Percentiles rank a stretch among this genome's conserved stretches.
Conservation (phyloP, 2,797 vertebrate species). For the Hyperoplus immaculatus region DNA sequence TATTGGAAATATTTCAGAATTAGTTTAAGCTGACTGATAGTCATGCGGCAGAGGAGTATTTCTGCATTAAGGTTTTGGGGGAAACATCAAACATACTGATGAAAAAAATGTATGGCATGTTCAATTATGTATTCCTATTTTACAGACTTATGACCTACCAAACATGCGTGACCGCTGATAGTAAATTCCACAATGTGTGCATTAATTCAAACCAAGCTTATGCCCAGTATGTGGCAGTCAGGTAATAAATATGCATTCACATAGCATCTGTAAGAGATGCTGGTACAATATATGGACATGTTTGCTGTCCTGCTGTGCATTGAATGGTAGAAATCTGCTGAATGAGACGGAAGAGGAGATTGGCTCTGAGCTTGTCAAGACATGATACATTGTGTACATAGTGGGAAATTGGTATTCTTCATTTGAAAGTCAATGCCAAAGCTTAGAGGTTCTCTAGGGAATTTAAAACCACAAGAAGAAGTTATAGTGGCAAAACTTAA, state of each 20-base stretch:
- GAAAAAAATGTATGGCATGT: constrained; percentile 38
- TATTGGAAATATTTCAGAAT: constrained; percentile 57
- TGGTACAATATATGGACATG: constrained; percentile 14
- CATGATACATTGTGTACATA: constrained; percentile 79
- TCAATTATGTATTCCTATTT: constrained; percentile 57
- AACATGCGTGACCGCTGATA: constrained; percentile 40
- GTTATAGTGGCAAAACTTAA: constrained; percentile 74
- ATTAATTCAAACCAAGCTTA: constrained; percentile 7
- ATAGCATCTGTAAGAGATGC: neutral
- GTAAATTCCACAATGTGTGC: constrained; percentile 35
- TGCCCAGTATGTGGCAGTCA: constrained; percentile 1
- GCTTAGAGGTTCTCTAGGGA: constrained; percentile 69
- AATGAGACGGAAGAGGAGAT: constrained; percentile 50
- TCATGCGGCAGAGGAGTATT: constrained; percentile 16
- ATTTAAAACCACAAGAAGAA: constrained; percentile 72
- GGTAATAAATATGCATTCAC: neutral
- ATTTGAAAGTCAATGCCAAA: constrained; percentile 85
- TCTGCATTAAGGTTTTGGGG: constrained; percentile 23
- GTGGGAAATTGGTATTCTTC: constrained; percentile 77
- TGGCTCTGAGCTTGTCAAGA: constrained; percentile 70
- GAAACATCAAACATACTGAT: constrained; percentile 31
- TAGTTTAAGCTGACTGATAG: constrained; percentile 37
- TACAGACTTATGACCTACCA: constrained; percentile 41
- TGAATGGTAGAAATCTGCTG: constrained; percentile 56
- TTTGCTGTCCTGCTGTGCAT: constrained; percentile 36